Base-by-base conservation (phyloP, 2,888 invertebrate species). In the Rapana venosa region DNA sequence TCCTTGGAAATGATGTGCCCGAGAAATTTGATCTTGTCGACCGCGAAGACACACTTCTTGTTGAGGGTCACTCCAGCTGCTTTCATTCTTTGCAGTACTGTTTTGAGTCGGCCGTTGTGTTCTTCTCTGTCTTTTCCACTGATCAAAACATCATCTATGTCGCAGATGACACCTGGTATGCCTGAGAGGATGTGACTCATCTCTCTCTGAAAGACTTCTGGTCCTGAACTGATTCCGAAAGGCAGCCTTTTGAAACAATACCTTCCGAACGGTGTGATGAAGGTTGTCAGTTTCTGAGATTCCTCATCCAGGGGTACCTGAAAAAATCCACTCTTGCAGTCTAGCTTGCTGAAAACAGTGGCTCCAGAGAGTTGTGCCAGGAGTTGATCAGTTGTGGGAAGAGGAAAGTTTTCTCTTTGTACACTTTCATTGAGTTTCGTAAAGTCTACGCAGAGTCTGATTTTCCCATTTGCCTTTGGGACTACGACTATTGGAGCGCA, bases 131-230 rank as follows among this genome's bases (percentile, higher is more conserved):
- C 47, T 70, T 70, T 13, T 6, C 81, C 84, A 84, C 11, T 56
- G 74, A 89, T 32, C 2, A 89, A 74, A 15, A 92, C 87, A 56
- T 92, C 92, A 85, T 92, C 91, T 87, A 91, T 93, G 84, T 92
- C 90, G 89, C 87, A 91, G 22, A 92, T 61, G 20, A 92, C 91
- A 8, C 92, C 91, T 26, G 88, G 47, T 58, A 89, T 87, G 32
- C 89, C 90, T 56, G 22, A 11, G 13, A 87, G 47, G 56, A 87
- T 74, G 47, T 47, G 56, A 26, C 32, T 47, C 88, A 90, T 90
- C 61, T 77, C 66, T 79, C 86, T 11, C 20, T 88, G 90, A 35
- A 90, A 88, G 26, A 90, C 87, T 35, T 88, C 88, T 35, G 86
- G 56, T 17, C 61, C 90, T n/a, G 90, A 88, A 35, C 70, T 70